Evolutionary conservation across 2,113 vertebrate species (phyloP), one percentile per base, ranked within the genome.

Genomic region (Chascanopsetta lugubris): DNA sequence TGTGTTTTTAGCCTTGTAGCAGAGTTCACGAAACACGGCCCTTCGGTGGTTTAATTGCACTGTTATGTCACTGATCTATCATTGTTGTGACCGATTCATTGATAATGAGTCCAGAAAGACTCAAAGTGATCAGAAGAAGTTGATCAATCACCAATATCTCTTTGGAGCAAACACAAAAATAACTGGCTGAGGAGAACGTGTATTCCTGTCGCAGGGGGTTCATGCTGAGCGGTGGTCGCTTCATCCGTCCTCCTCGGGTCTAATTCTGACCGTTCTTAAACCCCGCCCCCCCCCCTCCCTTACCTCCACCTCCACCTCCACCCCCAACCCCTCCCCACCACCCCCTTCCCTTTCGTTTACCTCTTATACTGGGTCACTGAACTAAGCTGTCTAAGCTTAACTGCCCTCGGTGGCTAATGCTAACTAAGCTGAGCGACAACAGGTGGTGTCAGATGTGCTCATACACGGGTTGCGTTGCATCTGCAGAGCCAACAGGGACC

Each of bases 301-400:
- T n/a, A n/a, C n/a, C n/a, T n/a, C n/a, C n/a, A 24, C 24, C 27
- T 17, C 3, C 22, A 8, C 36, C 29, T 48, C n/a, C 27, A n/a
- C 34, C 18, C 6, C 9, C 21, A 22, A 1, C 20, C 9, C 12
- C 58, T 2, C 38, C 32, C 24, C 27, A 8, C 3, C 22, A 8
- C 36, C 29, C 53, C n/a, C 27, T 27, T 53, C 65, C 61, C 72
- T 85, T 84, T 86, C 61, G 6, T 83, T 84, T 72, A 51, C 59
- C 56, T 65, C 68, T 73, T 45, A 61, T 87, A 81, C 61, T 83
- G 80, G 84, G 83, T 88, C 85, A 82, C 79, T 80, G 79, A 89
- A 70, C 70, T 88, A 87, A 89, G 80, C 87, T 85, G 71, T 81
- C 56, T 69, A 77, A 88, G 87, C 85, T 87, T 85, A 89, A 60